phyloP scores from a whole-genome alignment of 2,888 invertebrate genomes.

The Halocaridina rubra region DNA sequence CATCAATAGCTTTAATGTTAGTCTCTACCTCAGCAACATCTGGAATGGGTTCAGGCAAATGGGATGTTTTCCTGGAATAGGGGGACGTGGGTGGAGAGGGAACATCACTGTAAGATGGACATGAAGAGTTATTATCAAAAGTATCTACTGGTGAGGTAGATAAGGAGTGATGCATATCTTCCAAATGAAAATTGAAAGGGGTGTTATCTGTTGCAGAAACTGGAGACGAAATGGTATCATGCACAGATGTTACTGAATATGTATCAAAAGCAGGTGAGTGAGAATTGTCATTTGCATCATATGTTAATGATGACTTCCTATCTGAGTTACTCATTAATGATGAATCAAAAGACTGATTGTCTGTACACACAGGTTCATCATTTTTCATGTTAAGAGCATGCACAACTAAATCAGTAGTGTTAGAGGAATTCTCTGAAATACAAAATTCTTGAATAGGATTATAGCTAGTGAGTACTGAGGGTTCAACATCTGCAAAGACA shows the following conservation, averaged over 20 bases:
- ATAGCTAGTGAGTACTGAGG: background rate
- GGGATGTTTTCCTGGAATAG: too few relatives aligned
- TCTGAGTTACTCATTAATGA: background rate
- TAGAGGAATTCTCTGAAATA: background rate
- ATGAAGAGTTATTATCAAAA: too few relatives aligned
- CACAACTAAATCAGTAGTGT: background rate
- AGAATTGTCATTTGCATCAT: slow-evolving; percentile 20
- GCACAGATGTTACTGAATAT: background rate
- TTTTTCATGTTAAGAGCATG: background rate
- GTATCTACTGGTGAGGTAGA: too few relatives aligned
- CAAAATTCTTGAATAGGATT: background rate
- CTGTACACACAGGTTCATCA: background rate
- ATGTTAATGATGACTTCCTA: background rate
- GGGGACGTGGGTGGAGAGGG: too few relatives aligned
- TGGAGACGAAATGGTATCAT: background rate
- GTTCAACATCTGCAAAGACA: background rate
- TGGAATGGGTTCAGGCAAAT: too few relatives aligned
- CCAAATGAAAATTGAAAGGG: too few relatives aligned
- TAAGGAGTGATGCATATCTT: background rate
- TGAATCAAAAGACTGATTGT: background rate
- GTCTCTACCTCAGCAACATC: too few relatives aligned
- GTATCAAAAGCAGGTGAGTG: background rate
- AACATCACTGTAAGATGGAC: too few relatives aligned
- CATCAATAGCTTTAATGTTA: too few relatives aligned
- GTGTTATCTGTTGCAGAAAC: background rate